These are phyloP conservation scores for Rhinoderma darwinii DNA, from an alignment of 2,113 vertebrate genomes.

Conservation along the genomic window DNA sequence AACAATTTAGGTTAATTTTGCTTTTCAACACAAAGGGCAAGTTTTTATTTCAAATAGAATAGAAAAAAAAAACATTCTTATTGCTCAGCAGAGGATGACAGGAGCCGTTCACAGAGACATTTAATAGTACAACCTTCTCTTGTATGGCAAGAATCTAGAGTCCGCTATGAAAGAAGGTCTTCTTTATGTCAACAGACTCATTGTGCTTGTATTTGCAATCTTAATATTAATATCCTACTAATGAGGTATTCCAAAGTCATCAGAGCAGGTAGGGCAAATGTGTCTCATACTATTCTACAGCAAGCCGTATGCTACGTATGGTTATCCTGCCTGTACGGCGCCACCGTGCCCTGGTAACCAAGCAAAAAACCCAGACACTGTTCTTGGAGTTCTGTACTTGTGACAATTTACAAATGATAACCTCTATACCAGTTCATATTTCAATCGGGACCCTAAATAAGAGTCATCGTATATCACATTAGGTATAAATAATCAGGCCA, in stretches of 20 bases:
- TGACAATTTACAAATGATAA: too few relatives aligned
- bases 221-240: background rate
- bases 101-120: background rate
- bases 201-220: background rate
- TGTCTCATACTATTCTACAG: background rate
- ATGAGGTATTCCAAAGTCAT: background rate
- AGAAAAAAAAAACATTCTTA: background rate
- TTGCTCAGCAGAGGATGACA: conserved; percentile 14
- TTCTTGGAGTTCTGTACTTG: too few relatives aligned
- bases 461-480: too few relatives aligned
- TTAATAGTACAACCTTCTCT: background rate
- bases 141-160: background rate
- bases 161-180: background rate
- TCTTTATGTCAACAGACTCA: background rate
- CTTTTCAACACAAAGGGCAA: background rate
- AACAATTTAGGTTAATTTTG: background rate
- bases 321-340: background rate
- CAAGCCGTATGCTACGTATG: background rate
- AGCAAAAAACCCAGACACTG: too few relatives aligned
- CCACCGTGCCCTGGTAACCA: too few relatives aligned
- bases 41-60: background rate
- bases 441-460: too few relatives aligned
- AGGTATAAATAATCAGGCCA: too few relatives aligned
- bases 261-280: too few relatives aligned
- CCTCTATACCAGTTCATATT: too few relatives aligned